Percentiles rank a stretch among this genome's conserved stretches.
Conservation (phyloP, 2,113 vertebrate species). For the Martes martes region DNA sequence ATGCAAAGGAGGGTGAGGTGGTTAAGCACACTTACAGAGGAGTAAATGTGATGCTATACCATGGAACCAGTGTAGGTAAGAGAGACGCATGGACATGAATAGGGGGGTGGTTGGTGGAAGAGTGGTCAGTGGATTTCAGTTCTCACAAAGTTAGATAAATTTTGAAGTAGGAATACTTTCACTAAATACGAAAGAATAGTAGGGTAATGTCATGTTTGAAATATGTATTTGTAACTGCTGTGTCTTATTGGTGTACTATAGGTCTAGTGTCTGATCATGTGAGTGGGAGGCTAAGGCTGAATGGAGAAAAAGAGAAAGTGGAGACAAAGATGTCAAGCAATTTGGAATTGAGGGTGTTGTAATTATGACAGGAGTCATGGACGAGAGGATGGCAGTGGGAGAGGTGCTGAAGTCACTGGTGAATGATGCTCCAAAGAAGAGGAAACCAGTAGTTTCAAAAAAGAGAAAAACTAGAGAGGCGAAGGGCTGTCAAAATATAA, state of each 20-base stretch:
- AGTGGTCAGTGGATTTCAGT: background rate
- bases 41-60: background rate
- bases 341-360: background rate
- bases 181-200: background rate
- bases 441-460: background rate
- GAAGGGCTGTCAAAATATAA: background rate
- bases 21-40: background rate
- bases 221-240: background rate
- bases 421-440: background rate
- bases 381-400: background rate
- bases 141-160: background rate
- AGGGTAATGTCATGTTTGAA: background rate
- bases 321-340: background rate
- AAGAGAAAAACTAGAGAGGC: background rate
- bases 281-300: background rate
- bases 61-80: background rate
- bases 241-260: background rate
- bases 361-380: background rate
- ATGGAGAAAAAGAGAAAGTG: background rate
- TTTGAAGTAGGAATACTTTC: background rate
- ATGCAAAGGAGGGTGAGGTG: background rate
- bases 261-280: background rate
- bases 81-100: background rate
- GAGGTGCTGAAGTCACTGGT: background rate
- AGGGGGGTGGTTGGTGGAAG: background rate